Base-by-base conservation (phyloP, 2,113 vertebrate species). In the Hippocampus comes region DNA sequence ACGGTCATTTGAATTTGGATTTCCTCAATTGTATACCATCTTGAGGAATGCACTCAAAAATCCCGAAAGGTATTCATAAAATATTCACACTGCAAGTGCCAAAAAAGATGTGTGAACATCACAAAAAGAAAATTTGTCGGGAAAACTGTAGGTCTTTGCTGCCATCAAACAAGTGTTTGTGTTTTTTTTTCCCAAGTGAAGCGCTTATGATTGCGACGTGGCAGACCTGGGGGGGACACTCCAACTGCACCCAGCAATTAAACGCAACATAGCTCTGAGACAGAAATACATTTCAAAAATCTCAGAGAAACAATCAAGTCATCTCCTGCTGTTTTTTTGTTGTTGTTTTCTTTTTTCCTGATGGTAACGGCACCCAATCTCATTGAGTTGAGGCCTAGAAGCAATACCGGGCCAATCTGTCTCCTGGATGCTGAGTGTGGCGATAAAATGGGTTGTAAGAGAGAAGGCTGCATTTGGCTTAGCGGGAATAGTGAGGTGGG, bases 381-480 rank as follows among this genome's bases (percentile, higher is more conserved):
- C 14, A 67, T 56, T 70, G 48, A 77, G 70, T 30, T 43, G 34
- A 55, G 61, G 43, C 60, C 67, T 84, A 76, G 76, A 49, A 79
- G 76, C 72, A 79, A 83, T 41, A 68, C 25, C 63, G 73, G 79
- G 73, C 72, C 86, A 76, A 76, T 80, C 75, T 75, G 76, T 73
- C 66, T 57, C 60, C 20, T 74, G 63, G 76, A 79, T 75, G 61
- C 70, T 65, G 65, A 80, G 80, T 76, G 66, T 43, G 73, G 63
- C 68, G 78, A 80, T 71, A 75, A 78, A 87, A 84, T 65, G 23
- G 61, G 21, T 9, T 78, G 64, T 56, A 74, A 80, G 68, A 78
- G 73, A 74, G 68, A 75, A 78, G 49, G 48, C 49, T 43, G 73
- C 73, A 76, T 82, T 80, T 81, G 63, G 78, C 73, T 84, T 75